Conservation (phyloP, 2,888 invertebrate species). For the Drosophila imparisetae region DNA sequence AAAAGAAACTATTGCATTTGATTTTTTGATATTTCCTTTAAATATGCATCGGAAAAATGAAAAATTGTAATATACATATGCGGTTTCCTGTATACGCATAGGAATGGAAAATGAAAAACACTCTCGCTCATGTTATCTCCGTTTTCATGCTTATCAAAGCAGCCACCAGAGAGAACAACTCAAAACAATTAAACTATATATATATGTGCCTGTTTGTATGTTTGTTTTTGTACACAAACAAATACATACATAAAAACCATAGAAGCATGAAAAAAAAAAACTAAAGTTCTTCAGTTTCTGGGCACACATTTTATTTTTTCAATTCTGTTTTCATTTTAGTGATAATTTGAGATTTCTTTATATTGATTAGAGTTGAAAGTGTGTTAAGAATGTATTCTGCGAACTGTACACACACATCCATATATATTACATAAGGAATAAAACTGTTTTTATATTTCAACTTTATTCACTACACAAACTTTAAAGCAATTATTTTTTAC, state of each 20-base stretch:
- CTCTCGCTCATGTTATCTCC: slow-evolving; percentile 45
- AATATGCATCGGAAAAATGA: slow-evolving; percentile 6
- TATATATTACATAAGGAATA: neutral
- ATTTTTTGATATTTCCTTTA: neutral
- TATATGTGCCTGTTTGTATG: neutral
- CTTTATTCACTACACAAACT: neutral
- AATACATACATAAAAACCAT: slow-evolving; percentile 6
- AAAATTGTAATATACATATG: neutral
- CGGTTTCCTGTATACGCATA: slow-evolving; percentile 1
- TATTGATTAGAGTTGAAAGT: neutral
- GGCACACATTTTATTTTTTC: neutral
- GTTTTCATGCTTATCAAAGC: slow-evolving; percentile 36
- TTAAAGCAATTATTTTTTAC: neutral
- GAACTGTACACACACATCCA: neutral
- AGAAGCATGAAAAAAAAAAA: slow-evolving; percentile 13
- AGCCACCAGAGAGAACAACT: slow-evolving; percentile 22
- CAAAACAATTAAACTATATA: slow-evolving; percentile 19
- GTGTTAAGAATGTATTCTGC: neutral
- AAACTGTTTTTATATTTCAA: neutral
- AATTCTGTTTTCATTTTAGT: neutral
- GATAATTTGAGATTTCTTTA: neutral
- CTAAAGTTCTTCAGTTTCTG: slow-evolving; percentile 10
- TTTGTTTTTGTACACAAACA: neutral
- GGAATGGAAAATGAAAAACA: slow-evolving; percentile 16
- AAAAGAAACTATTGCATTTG: neutral